These are phyloP conservation scores for Rhinogobio ventralis DNA, from an alignment of 2,797 vertebrate species.

Conservation along the genomic window DNA sequence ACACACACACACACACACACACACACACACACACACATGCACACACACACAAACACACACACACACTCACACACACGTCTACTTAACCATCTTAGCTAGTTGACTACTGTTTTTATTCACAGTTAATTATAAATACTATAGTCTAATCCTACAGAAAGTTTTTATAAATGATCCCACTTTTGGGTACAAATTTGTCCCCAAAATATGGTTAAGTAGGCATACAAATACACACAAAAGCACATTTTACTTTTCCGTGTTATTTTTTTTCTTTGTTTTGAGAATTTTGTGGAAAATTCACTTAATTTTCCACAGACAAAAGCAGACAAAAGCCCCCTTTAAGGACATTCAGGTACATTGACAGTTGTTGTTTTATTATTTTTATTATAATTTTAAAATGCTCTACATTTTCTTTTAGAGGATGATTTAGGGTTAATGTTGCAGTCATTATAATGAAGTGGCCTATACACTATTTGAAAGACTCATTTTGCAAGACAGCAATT, in stretches of 20 bases:
- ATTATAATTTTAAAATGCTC: background rate
- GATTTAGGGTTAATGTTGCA: background rate
- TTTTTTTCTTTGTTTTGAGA: background rate
- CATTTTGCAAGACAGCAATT: background rate
- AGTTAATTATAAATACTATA: too few species aligned
- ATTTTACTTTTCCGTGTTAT: background rate
- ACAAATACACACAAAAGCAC: background rate
- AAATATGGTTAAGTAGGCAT: too few species aligned
- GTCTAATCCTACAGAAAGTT: too few species aligned
- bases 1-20: slow-evolving; percentile 30
- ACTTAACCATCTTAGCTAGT: too few species aligned
- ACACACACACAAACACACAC: too few species aligned
- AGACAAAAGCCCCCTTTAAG: background rate
- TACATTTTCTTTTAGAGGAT: background rate
- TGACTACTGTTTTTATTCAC: too few species aligned
- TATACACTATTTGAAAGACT: background rate
- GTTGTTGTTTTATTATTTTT: background rate
- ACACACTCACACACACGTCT: too few species aligned
- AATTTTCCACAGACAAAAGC: background rate
- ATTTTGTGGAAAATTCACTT: background rate
- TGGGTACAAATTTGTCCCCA: too few species aligned
- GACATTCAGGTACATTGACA: background rate
- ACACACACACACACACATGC: background rate
- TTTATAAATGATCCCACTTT: too few species aligned
- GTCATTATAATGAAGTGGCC: background rate